Evolutionary conservation across 1,140 invertebrate genomes (phyloP).

Genomic region (Harpegnathos saltator): DNA sequence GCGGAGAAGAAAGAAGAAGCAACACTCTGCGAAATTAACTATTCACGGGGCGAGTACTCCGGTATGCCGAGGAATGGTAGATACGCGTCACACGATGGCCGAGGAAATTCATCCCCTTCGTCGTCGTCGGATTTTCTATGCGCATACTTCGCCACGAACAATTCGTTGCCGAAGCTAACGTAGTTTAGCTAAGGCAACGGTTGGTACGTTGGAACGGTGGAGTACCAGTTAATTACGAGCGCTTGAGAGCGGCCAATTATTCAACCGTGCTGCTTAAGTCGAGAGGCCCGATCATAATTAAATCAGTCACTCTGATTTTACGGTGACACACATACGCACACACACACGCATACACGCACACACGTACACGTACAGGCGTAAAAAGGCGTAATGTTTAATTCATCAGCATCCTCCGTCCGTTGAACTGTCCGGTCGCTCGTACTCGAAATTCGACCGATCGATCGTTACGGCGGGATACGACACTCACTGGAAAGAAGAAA

Average conservation of each 20-base stretch:
- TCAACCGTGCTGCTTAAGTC: background rate
- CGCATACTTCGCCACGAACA: background rate
- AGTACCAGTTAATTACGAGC: slow-evolving; percentile 30
- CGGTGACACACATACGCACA: slow-evolving; percentile 9
- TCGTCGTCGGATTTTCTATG: background rate
- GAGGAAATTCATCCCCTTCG: background rate
- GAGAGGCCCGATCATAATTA: slow-evolving; percentile 33
- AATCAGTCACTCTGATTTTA: slow-evolving; percentile 51
- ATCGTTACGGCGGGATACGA: background rate
- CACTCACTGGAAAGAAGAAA: too few species aligned
- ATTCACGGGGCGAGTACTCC: background rate
- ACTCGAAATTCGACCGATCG: slow-evolving; percentile 11
- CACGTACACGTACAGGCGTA: background rate
- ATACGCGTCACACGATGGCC: background rate
- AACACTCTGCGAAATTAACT: too few species aligned
- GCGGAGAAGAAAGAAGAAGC: too few species aligned
- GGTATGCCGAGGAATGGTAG: background rate
- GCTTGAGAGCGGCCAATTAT: slow-evolving; percentile 15
- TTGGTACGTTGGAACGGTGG: background rate
- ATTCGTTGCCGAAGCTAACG: background rate
- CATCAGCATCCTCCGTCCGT: slow-evolving; percentile 1
- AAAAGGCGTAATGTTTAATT: slow-evolving; percentile 51
- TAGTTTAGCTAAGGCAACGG: slow-evolving; percentile 14
- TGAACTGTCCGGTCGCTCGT: background rate
- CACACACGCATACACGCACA: too few species aligned